Conservation (phyloP, 1,140 invertebrate genomes). For the Dermatophagoides farinae region DNA sequence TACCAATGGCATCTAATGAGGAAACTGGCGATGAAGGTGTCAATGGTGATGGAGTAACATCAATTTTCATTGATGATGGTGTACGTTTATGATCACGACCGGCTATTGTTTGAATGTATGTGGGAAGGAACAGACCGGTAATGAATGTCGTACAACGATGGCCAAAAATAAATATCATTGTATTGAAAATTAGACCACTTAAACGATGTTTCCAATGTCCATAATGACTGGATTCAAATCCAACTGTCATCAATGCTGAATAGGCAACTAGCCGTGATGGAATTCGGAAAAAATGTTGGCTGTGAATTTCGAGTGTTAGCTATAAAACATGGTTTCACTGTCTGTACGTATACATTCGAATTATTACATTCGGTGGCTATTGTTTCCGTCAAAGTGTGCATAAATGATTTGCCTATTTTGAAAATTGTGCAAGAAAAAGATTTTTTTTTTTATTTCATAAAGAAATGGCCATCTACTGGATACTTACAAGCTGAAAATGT, state of each 20-base stretch:
- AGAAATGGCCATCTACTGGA: background rate
- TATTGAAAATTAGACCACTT: background rate
- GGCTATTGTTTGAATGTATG: background rate
- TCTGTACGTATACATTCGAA: background rate
- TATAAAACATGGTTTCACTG: background rate
- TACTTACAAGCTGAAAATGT: slow-evolving; percentile 38
- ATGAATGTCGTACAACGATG: background rate
- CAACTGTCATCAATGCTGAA: slow-evolving; percentile 51
- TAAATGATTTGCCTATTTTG: background rate
- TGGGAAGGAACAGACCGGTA: background rate
- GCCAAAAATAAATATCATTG: background rate
- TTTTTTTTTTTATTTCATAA: background rate
- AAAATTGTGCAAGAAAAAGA: background rate
- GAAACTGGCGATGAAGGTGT: background rate
- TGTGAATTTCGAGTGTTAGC: background rate
- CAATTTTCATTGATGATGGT: too few relatives aligned
- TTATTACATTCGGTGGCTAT: background rate
- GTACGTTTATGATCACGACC: background rate
- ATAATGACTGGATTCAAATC: slow-evolving; percentile 45
- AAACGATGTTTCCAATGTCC: slow-evolving; percentile 39
- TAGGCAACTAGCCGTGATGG: slow-evolving; percentile 51
- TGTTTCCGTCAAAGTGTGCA: background rate
- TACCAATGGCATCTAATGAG: background rate
- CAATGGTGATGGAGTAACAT: too few relatives aligned
- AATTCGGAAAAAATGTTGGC: slow-evolving; percentile 41